These are phyloP conservation scores for Leucozona laternaria DNA, from an alignment of 2,888 invertebrate genomes.

Conservation along the genomic window DNA sequence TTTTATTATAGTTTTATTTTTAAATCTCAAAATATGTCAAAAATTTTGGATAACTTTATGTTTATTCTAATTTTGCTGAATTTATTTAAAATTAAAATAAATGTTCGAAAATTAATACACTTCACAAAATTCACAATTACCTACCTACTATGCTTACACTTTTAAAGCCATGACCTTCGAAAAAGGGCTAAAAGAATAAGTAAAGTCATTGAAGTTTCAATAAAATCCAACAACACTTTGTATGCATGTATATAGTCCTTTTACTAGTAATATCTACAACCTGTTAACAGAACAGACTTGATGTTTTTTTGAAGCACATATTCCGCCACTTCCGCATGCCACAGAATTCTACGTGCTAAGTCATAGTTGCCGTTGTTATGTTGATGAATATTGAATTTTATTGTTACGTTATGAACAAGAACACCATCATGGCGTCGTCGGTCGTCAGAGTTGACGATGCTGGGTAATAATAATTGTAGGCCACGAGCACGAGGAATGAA, in stretches of 20 bases:
- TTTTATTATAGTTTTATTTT: no score
- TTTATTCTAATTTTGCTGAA: background rate
- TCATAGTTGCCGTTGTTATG: slow-evolving; percentile 45
- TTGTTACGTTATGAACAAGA: slow-evolving; percentile 22
- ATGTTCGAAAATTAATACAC: background rate
- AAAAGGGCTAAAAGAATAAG: background rate
- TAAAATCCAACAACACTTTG: background rate
- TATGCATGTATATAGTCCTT: background rate
- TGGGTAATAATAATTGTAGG: background rate
- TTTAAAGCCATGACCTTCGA: background rate
- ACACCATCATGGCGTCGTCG: background rate
- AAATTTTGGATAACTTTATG: no score
- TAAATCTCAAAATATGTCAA: no score
- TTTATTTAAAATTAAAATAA: background rate
- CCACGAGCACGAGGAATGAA: background rate
- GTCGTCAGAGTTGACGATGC: background rate
- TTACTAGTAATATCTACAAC: slow-evolving; percentile 24
- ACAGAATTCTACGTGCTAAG: slow-evolving; percentile 2
- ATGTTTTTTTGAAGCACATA: slow-evolving; percentile 37
- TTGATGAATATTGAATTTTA: slow-evolving; percentile 40
- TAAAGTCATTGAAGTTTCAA: slow-evolving; percentile 6
- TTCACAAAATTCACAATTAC: no score
- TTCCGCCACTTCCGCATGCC: slow-evolving; percentile 21
- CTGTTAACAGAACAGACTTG: slow-evolving; percentile 47
- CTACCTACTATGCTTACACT: no score